Conservation (phyloP, 2,113 vertebrate species). For the Amazona vittata region DNA sequence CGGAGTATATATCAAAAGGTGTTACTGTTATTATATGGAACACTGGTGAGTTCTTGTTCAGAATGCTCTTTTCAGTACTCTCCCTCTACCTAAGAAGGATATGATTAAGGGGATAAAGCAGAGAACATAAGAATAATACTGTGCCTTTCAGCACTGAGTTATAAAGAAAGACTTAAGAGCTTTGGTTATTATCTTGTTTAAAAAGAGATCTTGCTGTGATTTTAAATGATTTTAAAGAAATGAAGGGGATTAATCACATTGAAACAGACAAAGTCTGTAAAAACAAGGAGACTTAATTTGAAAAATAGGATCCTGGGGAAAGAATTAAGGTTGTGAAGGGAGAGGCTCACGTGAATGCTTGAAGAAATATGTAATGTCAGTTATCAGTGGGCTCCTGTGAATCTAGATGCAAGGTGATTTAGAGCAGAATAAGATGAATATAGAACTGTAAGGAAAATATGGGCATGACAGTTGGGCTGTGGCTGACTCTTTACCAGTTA, state of each 20-base stretch:
- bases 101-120: slow-evolving; percentile 6
- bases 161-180: slow-evolving; percentile 15
- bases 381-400: not conserved
- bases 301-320: slow-evolving; percentile 58
- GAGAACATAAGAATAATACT: not conserved
- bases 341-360: slow-evolving; percentile 26
- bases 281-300: slow-evolving; percentile 58
- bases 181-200: slow-evolving; percentile 36
- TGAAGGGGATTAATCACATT: slow-evolving; percentile 56
- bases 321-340: not conserved
- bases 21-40: not conserved
- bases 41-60: not conserved
- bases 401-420: not conserved
- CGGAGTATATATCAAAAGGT: slow-evolving; percentile 7
- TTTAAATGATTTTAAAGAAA: slow-evolving; percentile 47
- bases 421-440: not conserved
- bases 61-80: not conserved
- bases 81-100: not conserved
- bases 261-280: slow-evolving; percentile 61
- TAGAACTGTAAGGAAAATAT: not conserved
- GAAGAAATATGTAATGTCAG: slow-evolving; percentile 21
- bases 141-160: slow-evolving; percentile 10
- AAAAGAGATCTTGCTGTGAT: slow-evolving; percentile 39
- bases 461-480: not conserved
- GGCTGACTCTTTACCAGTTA: not conserved